Percentiles rank a stretch among this genome's conserved stretches.
These are phyloP conservation scores for Eurytoma californica DNA, from an alignment of 2,888 invertebrate species.

Conservation along the genomic window DNA sequence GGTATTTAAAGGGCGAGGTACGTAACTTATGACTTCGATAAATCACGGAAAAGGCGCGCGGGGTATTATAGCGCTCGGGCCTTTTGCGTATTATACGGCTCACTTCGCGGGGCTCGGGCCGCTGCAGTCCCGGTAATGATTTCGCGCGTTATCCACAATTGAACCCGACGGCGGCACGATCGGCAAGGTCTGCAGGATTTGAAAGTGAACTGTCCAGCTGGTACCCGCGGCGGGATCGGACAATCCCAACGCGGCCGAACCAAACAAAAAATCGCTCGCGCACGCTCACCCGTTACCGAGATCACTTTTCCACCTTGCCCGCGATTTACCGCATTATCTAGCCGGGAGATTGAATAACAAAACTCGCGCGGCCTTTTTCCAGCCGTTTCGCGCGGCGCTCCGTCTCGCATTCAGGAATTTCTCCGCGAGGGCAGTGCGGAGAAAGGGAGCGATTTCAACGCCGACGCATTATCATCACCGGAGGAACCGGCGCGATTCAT, in stretches of 20 bases:
- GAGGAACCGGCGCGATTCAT: background rate
- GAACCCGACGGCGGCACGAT: conserved; percentile 31
- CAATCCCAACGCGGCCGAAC: background rate
- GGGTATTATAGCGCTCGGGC: too few species aligned
- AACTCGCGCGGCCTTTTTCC: background rate
- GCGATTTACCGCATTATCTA: background rate
- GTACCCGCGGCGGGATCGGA: background rate
- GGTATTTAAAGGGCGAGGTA: too few species aligned
- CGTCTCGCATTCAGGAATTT: background rate
- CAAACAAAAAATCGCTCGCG: conserved; percentile 14
- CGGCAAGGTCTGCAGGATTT: conserved; percentile 52
- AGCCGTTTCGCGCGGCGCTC: background rate
- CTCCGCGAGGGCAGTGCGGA: background rate
- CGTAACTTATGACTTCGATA: background rate
- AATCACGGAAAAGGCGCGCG: background rate
- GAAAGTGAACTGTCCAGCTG: conserved; percentile 49
- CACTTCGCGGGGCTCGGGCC: background rate
- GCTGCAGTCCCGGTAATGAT: conserved; percentile 16
- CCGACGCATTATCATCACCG: background rate
- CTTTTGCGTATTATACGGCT: background rate
- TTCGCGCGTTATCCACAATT: conserved; percentile 2
- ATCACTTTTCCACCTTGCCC: background rate
- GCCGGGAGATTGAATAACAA: background rate
- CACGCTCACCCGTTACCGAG: background rate
- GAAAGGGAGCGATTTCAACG: background rate